Conservation (phyloP, 2,888 invertebrate genomes). For the Lysandra coridon region DNA sequence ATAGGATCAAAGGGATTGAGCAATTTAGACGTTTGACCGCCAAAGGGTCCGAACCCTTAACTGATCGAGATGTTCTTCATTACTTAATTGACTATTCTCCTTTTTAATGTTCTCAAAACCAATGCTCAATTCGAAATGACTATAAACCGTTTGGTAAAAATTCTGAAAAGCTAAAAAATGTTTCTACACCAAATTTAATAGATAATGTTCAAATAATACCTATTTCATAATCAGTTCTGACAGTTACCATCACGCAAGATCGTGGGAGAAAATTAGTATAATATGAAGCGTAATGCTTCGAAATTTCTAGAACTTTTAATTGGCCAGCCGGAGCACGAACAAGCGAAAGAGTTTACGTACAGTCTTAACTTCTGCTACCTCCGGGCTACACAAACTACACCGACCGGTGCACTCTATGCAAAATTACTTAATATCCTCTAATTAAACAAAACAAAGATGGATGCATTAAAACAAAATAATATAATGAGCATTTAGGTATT, state of each 20-base stretch:
- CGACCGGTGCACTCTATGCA: background rate
- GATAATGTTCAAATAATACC: background rate
- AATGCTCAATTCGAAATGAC: background rate
- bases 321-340: conserved; percentile 9
- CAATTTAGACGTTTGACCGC: conserved; percentile 19
- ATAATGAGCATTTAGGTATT: no score
- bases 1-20: conserved; percentile 7
- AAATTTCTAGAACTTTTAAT: conserved; percentile 22
- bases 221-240: background rate
- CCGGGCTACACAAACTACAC: background rate
- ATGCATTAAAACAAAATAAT: background rate
- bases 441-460: background rate
- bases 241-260: background rate
- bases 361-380: conserved; percentile 11
- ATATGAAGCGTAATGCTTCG: conserved; percentile 2
- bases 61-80: conserved; percentile 18
- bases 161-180: no score
- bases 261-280: background rate
- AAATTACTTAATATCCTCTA: background rate
- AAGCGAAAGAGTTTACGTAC: conserved; percentile 10
- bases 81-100: conserved; percentile 16
- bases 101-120: background rate
- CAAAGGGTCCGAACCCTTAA: conserved; percentile 4
- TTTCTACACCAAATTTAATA: background rate
- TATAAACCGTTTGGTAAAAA: background rate